Conservation (phyloP, 2,888 invertebrate genomes). For the Nomada lathburiana region DNA sequence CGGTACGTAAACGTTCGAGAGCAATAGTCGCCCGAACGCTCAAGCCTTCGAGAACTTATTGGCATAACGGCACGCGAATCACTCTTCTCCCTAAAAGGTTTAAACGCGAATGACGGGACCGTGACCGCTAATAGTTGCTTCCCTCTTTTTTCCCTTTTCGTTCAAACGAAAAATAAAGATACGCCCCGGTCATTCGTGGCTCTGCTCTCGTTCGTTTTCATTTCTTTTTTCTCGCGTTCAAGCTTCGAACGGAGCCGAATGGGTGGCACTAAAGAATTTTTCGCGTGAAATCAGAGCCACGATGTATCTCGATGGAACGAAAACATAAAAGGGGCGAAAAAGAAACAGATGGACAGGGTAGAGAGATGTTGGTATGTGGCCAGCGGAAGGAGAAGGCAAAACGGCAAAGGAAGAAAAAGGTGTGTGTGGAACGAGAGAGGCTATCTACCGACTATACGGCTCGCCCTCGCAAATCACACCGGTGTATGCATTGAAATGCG, state of each 20-base stretch:
- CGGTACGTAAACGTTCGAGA: slow-evolving; percentile 64
- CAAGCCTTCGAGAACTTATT: slow-evolving; percentile 53
- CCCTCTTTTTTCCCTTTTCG: background rate
- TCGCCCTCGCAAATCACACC: slow-evolving; percentile 74
- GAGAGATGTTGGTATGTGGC: slow-evolving; percentile 58
- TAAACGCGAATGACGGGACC: slow-evolving; percentile 10
- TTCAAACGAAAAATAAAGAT: background rate
- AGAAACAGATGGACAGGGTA: slow-evolving; percentile 12
- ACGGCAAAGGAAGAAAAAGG: slow-evolving; percentile 45
- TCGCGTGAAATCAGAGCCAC: slow-evolving; percentile 35
- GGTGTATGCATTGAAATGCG: slow-evolving; percentile 74
- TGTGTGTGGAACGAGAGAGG: slow-evolving; percentile 41
- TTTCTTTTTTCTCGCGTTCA: no score
- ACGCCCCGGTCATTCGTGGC: slow-evolving; percentile 3
- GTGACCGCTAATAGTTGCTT: slow-evolving; percentile 5
- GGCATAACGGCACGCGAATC: slow-evolving; percentile 41
- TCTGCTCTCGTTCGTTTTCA: background rate
- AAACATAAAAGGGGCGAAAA: slow-evolving; percentile 14
- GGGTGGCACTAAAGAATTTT: slow-evolving; percentile 11
- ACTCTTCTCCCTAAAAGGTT: slow-evolving; percentile 37
- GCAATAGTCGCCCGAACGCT: slow-evolving; percentile 70
- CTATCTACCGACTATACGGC: slow-evolving; percentile 63
- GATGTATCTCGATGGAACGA: slow-evolving; percentile 26
- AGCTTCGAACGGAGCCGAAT: background rate
- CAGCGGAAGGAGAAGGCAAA: slow-evolving; percentile 33